Evolutionary conservation across 2,888 invertebrate genomes (phyloP), one percentile per base, ranked within the genome.

Genomic region (Cylloceria caligata): DNA sequence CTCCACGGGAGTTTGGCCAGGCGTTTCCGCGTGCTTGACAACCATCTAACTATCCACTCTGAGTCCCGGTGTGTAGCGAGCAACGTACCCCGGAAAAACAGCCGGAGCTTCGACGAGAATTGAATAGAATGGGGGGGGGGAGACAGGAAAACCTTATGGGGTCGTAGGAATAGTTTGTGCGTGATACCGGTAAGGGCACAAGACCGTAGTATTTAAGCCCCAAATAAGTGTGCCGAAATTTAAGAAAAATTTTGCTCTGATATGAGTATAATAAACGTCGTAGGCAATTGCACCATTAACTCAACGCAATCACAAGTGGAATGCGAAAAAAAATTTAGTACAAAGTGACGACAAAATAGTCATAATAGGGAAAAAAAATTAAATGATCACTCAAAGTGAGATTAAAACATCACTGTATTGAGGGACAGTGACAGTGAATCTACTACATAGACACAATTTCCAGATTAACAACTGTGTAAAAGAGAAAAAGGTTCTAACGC

Each of bases 61-160:
- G 76, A 76, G 72, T 76, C 74, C 72, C 81, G 78, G 73, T 80
- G 86, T 84, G 85, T 84, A 84, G 84, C 69, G 85, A 86, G 85
- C 36, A 62, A 73, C 76, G 80, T 55, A 77, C 13, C 27, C 19
- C 71, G 75, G 65, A 68, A 83, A 71, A 79, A 81, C 77, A 64
- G 74, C 52, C 74, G 49, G 79, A 62, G 65, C 77, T 69, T 69
- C 78, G 69, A 62, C 67, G 82, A 76, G 81, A 69, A 77, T 75
- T 62, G 60, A 62, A 81, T 65, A 39, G 77, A 74, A 80, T 71
- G 47, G 77, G 81, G 65, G 62, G 74, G 77, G 65, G 67, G 67
- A 74, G 64, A 49, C 34, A 49, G 11, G 49, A 64, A 55, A 62
- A 47, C 30, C 69, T 72, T 60, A 79, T 60, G 52, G 64, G 77